Evolutionary conservation across 2,888 invertebrate genomes (phyloP).

Genomic region (Therioaphis trifolii): DNA sequence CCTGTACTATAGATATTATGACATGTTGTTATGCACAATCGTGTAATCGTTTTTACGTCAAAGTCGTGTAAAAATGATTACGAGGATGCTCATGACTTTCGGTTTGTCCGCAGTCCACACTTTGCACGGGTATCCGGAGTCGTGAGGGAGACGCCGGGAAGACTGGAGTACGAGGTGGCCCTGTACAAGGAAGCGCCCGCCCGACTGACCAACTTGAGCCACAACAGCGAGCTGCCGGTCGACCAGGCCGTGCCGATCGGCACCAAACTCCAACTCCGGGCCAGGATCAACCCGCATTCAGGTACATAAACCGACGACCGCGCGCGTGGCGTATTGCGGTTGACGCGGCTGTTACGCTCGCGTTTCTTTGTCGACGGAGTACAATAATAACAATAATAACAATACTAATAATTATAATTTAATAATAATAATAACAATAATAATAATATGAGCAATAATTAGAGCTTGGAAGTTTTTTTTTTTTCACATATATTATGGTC

Average conservation of each 20-base stretch:
- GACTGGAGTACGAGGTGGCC: slow-evolving; percentile 88
- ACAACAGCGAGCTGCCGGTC: slow-evolving; percentile 76
- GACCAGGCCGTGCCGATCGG: slow-evolving; percentile 88
- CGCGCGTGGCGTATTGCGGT: not conserved
- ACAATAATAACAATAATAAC: too few species aligned
- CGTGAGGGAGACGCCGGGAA: slow-evolving; percentile 87
- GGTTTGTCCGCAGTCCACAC: slow-evolving; percentile 75
- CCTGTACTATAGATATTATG: too few species aligned
- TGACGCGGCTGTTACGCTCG: not conserved
- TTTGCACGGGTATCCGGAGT: slow-evolving; percentile 88
- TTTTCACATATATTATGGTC: too few species aligned
- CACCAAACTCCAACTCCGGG: slow-evolving; percentile 85
- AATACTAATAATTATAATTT: too few species aligned
- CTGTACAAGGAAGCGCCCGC: slow-evolving; percentile 84
- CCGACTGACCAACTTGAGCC: slow-evolving; percentile 71
- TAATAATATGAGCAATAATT: too few species aligned
- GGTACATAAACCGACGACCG: slow-evolving; percentile 66
- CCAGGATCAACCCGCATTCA: slow-evolving; percentile 85
- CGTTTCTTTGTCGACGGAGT: too few species aligned
- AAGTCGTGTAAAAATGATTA: too few species aligned
- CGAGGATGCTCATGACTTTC: too few species aligned
- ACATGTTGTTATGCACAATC: too few species aligned
- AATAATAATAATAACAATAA: too few species aligned
- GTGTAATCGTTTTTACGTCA: too few species aligned
- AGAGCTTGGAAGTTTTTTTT: too few species aligned